A percentile compares a stretch with the other conserved stretches of the same genome.
phyloP scores from a whole-genome alignment of 2,797 vertebrate species.

The Psittacula echo region DNA sequence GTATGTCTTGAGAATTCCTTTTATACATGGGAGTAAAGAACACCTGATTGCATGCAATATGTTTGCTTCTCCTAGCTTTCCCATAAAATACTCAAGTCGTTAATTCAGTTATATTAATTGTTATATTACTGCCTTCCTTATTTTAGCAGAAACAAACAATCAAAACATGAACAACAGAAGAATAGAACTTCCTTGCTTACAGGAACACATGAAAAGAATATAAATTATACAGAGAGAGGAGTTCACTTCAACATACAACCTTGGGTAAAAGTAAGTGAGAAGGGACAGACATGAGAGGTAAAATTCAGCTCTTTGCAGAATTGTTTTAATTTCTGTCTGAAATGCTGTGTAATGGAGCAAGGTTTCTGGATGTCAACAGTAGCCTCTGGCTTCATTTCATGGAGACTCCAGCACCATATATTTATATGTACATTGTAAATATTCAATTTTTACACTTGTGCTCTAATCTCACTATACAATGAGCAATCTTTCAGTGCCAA shows the following conservation, averaged over 20 bases:
- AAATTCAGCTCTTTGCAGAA: not conserved
- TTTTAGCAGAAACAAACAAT: constrained; percentile 41
- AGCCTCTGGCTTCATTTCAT: not conserved
- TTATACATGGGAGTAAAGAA: not conserved
- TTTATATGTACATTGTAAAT: not conserved
- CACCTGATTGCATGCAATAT: not conserved
- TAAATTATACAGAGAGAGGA: constrained; percentile 74
- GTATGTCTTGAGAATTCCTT: not conserved
- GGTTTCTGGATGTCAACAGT: not conserved
- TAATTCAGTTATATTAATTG: not conserved
- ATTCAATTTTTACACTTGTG: not conserved
- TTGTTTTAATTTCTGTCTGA: not conserved
- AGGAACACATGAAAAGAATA: constrained; percentile 36
- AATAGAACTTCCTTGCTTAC: constrained; percentile 43
- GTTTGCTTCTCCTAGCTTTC: not conserved
- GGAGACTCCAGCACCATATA: not conserved
- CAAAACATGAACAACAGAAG: constrained; percentile 39
- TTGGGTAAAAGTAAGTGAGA: constrained; percentile 75
- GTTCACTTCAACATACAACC: constrained; percentile 71
- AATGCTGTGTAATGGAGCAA: not conserved
- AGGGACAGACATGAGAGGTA: not conserved
- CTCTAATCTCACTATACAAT: no score
- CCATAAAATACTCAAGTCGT: not conserved
- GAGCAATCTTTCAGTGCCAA: not conserved
- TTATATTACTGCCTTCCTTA: not conserved